phyloP scores from a whole-genome alignment of 2,888 invertebrate genomes.

The Diarsia brunnea region DNA sequence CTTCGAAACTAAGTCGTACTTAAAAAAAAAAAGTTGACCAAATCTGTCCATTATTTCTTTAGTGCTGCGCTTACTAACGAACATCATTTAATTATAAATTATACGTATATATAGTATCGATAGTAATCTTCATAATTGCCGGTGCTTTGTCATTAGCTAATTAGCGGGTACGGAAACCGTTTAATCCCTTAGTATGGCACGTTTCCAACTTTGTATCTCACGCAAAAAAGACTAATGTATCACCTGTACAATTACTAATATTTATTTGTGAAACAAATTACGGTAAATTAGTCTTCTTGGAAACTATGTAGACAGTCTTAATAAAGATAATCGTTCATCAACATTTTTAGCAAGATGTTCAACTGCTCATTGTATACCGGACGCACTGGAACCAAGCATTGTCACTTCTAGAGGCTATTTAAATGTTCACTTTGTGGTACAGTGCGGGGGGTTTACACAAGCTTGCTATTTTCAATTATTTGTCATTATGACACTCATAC shows the following conservation, averaged over 20 bases:
- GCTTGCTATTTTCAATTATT: neutral
- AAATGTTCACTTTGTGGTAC: neutral
- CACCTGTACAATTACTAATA: neutral
- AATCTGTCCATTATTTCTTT: too few species aligned
- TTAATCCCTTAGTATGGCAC: constrained; percentile 14
- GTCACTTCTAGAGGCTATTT: neutral
- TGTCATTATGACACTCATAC: neutral
- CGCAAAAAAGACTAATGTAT: constrained; percentile 8
- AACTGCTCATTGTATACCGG: too few species aligned
- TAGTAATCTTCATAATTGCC: neutral
- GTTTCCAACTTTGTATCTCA: constrained; percentile 25
- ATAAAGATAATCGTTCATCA: neutral
- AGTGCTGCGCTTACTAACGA: neutral
- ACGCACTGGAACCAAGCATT: neutral
- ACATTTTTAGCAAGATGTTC: neutral
- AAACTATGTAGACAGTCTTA: neutral
- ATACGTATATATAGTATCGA: too few species aligned
- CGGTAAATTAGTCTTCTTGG: neutral
- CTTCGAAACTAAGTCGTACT: too few species aligned
- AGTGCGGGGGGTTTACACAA: neutral
- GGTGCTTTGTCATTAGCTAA: constrained; percentile 16
- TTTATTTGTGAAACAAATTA: neutral
- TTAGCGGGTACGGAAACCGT: constrained; percentile 14
- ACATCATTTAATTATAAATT: neutral
- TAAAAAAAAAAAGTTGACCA: too few species aligned